phyloP scores from a whole-genome alignment of 2,797 vertebrate species.

The Adrianichthys oophorus region DNA sequence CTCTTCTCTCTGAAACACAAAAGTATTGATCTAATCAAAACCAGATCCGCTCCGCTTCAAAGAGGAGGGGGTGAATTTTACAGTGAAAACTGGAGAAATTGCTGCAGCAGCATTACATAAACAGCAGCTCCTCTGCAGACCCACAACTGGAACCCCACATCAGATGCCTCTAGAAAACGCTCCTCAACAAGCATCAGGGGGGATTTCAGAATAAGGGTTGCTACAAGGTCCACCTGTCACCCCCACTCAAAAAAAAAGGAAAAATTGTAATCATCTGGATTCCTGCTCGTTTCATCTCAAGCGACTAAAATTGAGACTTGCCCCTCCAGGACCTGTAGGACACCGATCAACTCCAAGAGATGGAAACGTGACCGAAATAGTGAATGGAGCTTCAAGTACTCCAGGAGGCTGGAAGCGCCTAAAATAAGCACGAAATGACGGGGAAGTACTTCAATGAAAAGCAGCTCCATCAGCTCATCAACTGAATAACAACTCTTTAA shows the following conservation, averaged over 20 bases:
- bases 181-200: conserved; percentile 4
- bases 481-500: too few species aligned
- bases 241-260: background rate
- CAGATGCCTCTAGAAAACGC: too few species aligned
- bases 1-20: conserved; percentile 90
- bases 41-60: conserved; percentile 93
- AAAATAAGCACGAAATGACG: too few species aligned
- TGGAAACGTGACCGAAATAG: conserved; percentile 54
- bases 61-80: conserved; percentile 54
- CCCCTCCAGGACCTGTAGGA: conserved; percentile 45
- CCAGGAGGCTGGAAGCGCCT: too few species aligned
- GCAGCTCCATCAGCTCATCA: too few species aligned
- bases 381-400: conserved; percentile 27
- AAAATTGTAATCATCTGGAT: background rate
- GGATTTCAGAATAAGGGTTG: conserved; percentile 9
- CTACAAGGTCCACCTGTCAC: conserved; percentile 23
- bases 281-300: conserved; percentile 15
- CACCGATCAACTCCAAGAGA: conserved; percentile 38
- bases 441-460: too few species aligned
- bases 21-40: conserved; percentile 95
- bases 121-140: conserved; percentile 28
- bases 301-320: conserved; percentile 26
- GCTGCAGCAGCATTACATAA: conserved; percentile 63
- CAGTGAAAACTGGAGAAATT: conserved; percentile 26
- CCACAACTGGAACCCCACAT: conserved; percentile 25